A percentile compares a stretch with the other conserved stretches of the same genome.
These are phyloP conservation scores for Drosophila persimilis DNA, from an alignment of 1,140 invertebrate species.

Conservation along the genomic window DNA sequence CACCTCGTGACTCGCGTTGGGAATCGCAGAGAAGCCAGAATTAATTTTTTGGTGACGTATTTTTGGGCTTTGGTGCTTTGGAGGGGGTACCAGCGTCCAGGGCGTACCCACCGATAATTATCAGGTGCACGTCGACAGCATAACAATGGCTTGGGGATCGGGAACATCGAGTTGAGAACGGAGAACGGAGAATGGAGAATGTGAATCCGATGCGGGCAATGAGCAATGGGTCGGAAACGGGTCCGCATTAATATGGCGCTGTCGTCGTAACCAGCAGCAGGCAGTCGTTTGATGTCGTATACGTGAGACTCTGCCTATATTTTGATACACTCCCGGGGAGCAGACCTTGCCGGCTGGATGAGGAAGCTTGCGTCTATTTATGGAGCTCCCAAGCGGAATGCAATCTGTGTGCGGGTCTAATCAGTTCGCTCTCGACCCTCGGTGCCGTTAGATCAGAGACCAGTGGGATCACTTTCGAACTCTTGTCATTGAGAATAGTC, in stretches of 20 bases:
- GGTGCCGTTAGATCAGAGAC: background rate
- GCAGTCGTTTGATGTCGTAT: conserved; percentile 15
- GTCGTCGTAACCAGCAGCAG: conserved; percentile 37
- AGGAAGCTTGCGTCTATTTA: background rate
- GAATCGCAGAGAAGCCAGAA: background rate
- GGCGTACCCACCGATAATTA: conserved; percentile 9
- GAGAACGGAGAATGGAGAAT: conserved; percentile 1
- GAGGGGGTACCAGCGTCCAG: background rate
- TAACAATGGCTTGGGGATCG: conserved; percentile 24
- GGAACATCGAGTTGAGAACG: background rate
- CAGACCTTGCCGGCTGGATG: background rate
- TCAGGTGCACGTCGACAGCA: conserved; percentile 23
- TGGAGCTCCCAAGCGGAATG: no score
- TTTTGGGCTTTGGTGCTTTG: background rate
- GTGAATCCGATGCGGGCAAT: conserved; percentile 8
- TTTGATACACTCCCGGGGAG: conserved; percentile 8
- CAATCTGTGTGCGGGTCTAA: background rate
- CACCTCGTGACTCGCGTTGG: conserved; percentile 15
- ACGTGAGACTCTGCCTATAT: conserved; percentile 15
- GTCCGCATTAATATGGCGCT: conserved; percentile 35
- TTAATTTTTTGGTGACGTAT: conserved; percentile 20
- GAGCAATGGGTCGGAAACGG: conserved; percentile 9
- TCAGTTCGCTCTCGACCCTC: background rate
- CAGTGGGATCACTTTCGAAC: no score
- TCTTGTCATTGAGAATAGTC: no score